Percentiles rank a stretch among this genome's conserved stretches.
These are phyloP conservation scores for Saimiri boliviensis DNA, from an alignment of 2,113 vertebrate genomes.

Conservation along the genomic window DNA sequence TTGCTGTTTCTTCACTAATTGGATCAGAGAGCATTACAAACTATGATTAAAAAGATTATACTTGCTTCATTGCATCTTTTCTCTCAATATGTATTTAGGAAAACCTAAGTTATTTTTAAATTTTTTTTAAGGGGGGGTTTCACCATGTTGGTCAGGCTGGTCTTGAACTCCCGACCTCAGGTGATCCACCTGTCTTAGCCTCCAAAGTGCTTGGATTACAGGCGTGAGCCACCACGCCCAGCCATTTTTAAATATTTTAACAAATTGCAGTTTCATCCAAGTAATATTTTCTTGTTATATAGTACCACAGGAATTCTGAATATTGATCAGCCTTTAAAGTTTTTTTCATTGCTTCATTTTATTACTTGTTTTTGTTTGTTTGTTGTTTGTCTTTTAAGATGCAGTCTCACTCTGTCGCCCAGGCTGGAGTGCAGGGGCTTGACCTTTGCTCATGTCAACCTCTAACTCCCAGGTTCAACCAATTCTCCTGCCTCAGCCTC, in stretches of 20 bases:
- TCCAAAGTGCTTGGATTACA: too few relatives aligned
- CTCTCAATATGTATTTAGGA: neutral
- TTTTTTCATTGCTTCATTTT: constrained; percentile 12
- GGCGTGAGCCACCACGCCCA: too few relatives aligned
- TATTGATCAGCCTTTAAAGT: constrained; percentile 1
- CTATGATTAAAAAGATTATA: neutral
- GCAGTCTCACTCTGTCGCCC: too few relatives aligned
- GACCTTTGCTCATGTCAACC: too few relatives aligned
- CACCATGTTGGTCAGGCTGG: too few relatives aligned
- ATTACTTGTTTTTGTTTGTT: neutral
- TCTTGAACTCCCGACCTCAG: too few relatives aligned
- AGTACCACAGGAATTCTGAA: neutral
- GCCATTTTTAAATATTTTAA: neutral
- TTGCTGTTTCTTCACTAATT: neutral
- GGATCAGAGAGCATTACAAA: neutral
- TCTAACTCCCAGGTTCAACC: too few relatives aligned
- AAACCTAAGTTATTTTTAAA: neutral
- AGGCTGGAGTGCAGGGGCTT: too few relatives aligned
- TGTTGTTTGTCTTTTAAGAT: too few relatives aligned
- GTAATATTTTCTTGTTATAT: neutral
- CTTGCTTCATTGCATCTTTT: neutral
- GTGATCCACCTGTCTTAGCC: too few relatives aligned
- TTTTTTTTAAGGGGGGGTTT: too few relatives aligned
- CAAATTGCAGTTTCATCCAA: neutral
- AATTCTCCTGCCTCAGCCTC: too few relatives aligned